phyloP scores from a whole-genome alignment of 30 jellyfish, hydroid and myxozoan species.

The Nemopilema nomurai region DNA sequence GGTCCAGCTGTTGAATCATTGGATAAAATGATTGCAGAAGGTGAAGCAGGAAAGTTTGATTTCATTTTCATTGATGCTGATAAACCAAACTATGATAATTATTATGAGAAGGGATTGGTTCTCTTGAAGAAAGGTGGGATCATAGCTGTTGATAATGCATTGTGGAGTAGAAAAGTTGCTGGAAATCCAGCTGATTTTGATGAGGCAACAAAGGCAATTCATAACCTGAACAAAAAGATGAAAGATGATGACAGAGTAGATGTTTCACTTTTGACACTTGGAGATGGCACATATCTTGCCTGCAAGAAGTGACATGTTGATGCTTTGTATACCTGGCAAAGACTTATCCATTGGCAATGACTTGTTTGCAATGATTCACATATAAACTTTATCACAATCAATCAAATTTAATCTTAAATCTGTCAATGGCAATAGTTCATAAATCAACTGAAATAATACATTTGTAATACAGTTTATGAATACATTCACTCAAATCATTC shows the following conservation, averaged over 20 bases:
- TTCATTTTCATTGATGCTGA: slow-evolving; percentile 94
- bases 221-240: slow-evolving; percentile 48
- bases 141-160: slow-evolving; percentile 80
- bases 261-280: slow-evolving; percentile 65
- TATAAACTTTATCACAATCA: no score
- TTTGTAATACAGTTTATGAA: no score
- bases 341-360: no score
- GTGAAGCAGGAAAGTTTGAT: slow-evolving; percentile 86
- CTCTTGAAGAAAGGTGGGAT: slow-evolving; percentile 80
- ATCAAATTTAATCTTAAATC: no score
- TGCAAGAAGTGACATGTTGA: slow-evolving; percentile 41
- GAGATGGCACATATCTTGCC: slow-evolving; percentile 82
- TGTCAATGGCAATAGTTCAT: no score
- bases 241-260: slow-evolving; percentile 75
- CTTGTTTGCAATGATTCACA: no score
- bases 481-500: background rate
- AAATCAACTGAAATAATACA: no score
- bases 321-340: no score
- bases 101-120: slow-evolving; percentile 70
- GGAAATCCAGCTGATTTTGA: slow-evolving; percentile 29
- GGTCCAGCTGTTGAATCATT: slow-evolving; percentile 79
- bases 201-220: slow-evolving; percentile 35
- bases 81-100: slow-evolving; percentile 70
- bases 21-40: slow-evolving; percentile 69
- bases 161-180: slow-evolving; percentile 64